Evolutionary conservation across 2,888 invertebrate species (phyloP).

Genomic region (Buathra laborator): DNA sequence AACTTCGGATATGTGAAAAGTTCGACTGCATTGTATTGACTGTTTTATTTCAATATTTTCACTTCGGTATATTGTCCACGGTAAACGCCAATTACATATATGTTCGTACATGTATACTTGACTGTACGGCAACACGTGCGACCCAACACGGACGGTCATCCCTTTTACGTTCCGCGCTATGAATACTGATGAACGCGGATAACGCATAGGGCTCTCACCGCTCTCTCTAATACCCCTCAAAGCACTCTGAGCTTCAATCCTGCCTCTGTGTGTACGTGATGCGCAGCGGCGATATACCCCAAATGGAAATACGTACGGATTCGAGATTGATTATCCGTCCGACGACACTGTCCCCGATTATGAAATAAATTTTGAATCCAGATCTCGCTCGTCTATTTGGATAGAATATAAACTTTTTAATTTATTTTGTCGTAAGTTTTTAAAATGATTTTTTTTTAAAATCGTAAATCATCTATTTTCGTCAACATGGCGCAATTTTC

Average conservation of each 20-base stretch:
- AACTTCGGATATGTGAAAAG: background rate
- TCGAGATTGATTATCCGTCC: conserved; percentile 9
- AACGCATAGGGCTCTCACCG: background rate
- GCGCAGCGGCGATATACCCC: background rate
- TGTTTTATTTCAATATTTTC: background rate
- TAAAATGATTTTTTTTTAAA: no score
- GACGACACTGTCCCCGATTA: conserved; percentile 10
- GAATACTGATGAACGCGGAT: conserved; percentile 50
- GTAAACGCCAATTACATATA: background rate
- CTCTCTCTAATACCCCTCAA: background rate
- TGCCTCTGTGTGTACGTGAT: background rate
- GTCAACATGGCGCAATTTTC: no score
- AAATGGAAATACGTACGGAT: conserved; percentile 13
- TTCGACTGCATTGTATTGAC: no score
- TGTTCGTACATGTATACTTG: background rate
- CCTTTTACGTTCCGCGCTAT: conserved; percentile 27
- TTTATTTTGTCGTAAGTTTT: no score
- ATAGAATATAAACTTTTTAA: no score
- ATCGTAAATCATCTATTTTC: no score
- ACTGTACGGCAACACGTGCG: background rate
- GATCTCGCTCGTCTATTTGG: background rate
- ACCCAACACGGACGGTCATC: background rate
- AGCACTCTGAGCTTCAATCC: background rate
- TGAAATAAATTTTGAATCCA: background rate
- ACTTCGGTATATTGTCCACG: background rate